phyloP scores from a whole-genome alignment of 2,113 vertebrate genomes.

The Prolemur simus region DNA sequence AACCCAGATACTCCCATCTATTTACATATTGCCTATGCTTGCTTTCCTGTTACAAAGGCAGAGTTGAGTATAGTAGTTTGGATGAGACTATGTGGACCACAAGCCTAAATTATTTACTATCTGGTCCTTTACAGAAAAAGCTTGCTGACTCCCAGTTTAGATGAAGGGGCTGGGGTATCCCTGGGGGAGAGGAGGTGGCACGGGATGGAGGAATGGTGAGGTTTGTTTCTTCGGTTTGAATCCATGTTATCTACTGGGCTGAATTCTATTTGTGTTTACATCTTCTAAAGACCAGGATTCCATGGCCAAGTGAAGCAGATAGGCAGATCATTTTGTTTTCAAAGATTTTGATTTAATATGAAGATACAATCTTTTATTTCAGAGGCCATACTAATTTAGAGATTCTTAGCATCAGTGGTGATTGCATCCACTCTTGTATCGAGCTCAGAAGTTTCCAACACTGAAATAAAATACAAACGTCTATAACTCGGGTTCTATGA shows the following conservation, averaged over 20 bases:
- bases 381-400: not conserved
- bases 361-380: not conserved
- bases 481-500: not conserved
- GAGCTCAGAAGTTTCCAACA: not conserved
- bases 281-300: not conserved
- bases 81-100: not conserved
- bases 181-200: not conserved
- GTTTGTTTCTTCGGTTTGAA: not conserved
- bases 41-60: not conserved
- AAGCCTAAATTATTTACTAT: not conserved
- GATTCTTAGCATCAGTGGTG: not conserved
- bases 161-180: not conserved
- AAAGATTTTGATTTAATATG: slow-evolving; percentile 19
- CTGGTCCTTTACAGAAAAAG: not conserved
- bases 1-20: not conserved
- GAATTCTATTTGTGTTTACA: not conserved
- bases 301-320: not conserved
- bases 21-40: not conserved
- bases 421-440: not conserved
- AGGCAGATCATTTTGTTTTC: not conserved
- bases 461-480: not conserved
- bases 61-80: not conserved
- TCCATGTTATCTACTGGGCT: not conserved
- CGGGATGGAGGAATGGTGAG: not conserved
- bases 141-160: not conserved